A percentile compares a stretch with the other conserved stretches of the same genome.
Evolutionary conservation across 2,113 vertebrate genomes (phyloP).

Genomic region (Camarhynchus parvulus): DNA sequence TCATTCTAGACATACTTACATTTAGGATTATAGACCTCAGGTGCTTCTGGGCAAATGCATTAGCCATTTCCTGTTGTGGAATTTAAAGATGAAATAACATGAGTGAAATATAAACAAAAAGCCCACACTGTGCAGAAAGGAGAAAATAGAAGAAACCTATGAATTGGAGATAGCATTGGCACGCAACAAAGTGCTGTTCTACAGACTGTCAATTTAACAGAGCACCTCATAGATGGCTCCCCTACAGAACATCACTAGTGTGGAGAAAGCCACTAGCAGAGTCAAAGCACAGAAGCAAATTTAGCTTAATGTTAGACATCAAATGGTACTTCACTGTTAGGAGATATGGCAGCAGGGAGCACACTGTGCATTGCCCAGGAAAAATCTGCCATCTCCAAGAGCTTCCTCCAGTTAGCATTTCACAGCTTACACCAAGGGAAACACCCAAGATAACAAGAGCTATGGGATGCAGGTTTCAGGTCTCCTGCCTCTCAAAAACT

Average conservation of each 20-base stretch:
- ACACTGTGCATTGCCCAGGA: background rate
- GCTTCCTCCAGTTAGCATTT: background rate
- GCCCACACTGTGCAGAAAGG: background rate
- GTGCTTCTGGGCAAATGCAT: constrained; percentile 95
- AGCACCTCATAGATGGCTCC: background rate
- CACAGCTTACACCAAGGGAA: background rate
- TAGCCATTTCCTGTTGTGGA: constrained; percentile 91
- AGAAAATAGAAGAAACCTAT: background rate
- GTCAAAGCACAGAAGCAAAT: background rate
- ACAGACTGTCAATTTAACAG: background rate
- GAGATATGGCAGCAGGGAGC: background rate
- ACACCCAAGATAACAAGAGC: background rate
- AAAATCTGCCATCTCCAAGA: background rate
- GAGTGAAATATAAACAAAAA: background rate
- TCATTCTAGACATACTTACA: constrained; percentile 80
- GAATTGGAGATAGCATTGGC: background rate
- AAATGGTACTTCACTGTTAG: background rate
- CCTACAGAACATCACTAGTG: background rate
- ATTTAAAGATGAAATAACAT: constrained; percentile 24
- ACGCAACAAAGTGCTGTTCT: background rate
- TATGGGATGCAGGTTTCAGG: background rate
- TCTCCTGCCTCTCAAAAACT: background rate
- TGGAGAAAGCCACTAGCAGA: background rate
- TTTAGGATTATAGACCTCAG: constrained; percentile 96
- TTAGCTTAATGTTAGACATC: background rate